Base-by-base conservation (phyloP, 2,888 invertebrate species). In the Tribolium freemani region DNA sequence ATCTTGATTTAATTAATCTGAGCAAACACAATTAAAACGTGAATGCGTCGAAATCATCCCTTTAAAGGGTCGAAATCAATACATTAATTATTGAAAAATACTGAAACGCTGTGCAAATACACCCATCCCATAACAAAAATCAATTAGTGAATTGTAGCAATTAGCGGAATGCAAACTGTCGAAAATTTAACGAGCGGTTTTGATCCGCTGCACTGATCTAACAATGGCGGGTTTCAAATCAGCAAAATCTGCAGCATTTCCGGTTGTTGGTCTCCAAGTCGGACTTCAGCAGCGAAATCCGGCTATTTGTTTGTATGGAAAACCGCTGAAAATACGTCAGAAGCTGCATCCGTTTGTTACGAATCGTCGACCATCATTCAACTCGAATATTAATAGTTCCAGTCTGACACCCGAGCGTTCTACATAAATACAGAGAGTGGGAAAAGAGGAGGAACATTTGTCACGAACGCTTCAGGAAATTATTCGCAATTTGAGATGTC, bases 351-450 rank as follows among this genome's bases (percentile, higher is more conserved):
- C 66, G 70, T 70, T 30, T 58, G 71, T 64, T 71, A 53, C 60
- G 57, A 71, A 71, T 66, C 58, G 71, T 38, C 58, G 53, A 30
- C 66, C 71, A 71, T 71, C 66, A 66, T 57, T 71, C 66, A 58
- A 50, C 53, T 44, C 45, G 71, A 71, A 60, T 71, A 71, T 71
- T 71, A 71, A 71, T 71, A 71, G 71, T 61, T 64, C 58, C 16
- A 57, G 46, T 57, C 71, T 66, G 71, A 71, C 71, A 71, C 56
- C 30, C 51, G 58, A 71, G 58, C 71, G 54, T 60, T 46, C 57
- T 53, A 54, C 67, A 67, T 67, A 71, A 67, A 67, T 71, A 71
- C 50, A 71, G 26, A 21, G 54, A 60, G 51, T 11, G 48, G 30
- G 44, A 54, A 48, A 51, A 71, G 60, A 60, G 46, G 48, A 53